Percentiles rank a stretch among this genome's conserved stretches.
These are phyloP conservation scores for Orientallactaga bullata DNA, from an alignment of 2,113 vertebrate species.

Conservation along the genomic window DNA sequence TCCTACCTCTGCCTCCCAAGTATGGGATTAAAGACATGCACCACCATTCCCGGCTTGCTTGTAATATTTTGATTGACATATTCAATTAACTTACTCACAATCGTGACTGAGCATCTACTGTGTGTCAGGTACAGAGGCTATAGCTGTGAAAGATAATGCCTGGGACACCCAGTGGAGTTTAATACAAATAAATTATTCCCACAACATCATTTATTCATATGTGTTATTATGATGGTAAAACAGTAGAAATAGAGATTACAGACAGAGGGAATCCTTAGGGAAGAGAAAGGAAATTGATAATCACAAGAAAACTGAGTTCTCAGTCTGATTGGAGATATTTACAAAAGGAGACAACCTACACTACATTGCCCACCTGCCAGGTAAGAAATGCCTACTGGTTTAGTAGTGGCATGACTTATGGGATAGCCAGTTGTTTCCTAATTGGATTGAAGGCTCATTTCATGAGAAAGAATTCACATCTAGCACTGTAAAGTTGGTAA, in stretches of 20 bases:
- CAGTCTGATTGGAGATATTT: not conserved
- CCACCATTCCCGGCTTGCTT: not conserved
- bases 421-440: too few species aligned
- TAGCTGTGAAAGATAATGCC: not conserved
- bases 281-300: rapidly evolving
- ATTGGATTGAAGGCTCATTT: too few species aligned
- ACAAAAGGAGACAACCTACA: not conserved
- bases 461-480: too few species aligned
- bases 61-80: not conserved
- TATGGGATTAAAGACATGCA: too few species aligned
- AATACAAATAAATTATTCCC: not conserved
- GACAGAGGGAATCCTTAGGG: not conserved
- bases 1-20: too few species aligned
- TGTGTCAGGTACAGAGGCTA: not conserved
- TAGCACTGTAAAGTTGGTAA: too few species aligned
- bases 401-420: not conserved
- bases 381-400: too few species aligned
- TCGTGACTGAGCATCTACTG: not conserved
- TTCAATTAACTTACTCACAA: not conserved
- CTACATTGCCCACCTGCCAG: not conserved
- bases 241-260: not conserved
- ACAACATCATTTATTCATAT: too few species aligned
- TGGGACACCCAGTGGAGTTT: not conserved
- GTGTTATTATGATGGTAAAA: not conserved
- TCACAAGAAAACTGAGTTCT: not conserved